Base-by-base conservation (phyloP, 1,140 invertebrate species). In the Matsumurasca onukii region DNA sequence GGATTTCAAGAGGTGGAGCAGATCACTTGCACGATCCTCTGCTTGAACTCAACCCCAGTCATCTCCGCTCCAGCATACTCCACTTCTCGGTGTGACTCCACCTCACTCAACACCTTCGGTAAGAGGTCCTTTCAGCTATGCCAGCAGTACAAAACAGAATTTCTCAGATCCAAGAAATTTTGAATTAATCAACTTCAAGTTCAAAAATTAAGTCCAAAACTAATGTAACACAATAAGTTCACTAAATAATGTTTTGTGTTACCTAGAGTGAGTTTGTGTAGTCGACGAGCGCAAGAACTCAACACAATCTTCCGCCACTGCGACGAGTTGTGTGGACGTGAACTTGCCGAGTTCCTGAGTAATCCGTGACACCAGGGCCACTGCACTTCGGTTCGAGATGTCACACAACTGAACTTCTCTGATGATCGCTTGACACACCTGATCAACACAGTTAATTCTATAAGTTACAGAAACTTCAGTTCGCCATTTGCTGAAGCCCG, bases 71-170 rank as follows among this genome's bases (percentile, higher is more conserved):
- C 80, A 70, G 75, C 76, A 59, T 79, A 70, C 67, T 75, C 73
- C 12, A 84, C 71, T 15, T 74, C 75, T 65, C 82, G 80, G 70
- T 81, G 78, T 55, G 78, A 78, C 57, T 79, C 77, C n/a, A 84
- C 51, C 15, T 78, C 70, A 74, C 79, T 77, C 27, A 84, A 59
- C 31, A 82, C 57, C 31, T 77, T 73, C 45, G 83, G 82, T 2
- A 84, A 57, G 9, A 83, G 64, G 39, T 83, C 82, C 72, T 82
- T 82, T 82, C 83, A 84, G 62, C 82, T 83, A 39, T 39, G 17
- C 5, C 34, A 68, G 69, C 24, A 67, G 68, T 31, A 2, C 31
- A 62, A 1, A 45, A 57, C 17, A 62, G 59, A 34, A 31, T 2
- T 66, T 48, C 25, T 67, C 2, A 1, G 31, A 20, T 30, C 34